These are phyloP conservation scores for Lordiphosa mommai DNA, from an alignment of 1,140 invertebrate genomes.

Conservation along the genomic window DNA sequence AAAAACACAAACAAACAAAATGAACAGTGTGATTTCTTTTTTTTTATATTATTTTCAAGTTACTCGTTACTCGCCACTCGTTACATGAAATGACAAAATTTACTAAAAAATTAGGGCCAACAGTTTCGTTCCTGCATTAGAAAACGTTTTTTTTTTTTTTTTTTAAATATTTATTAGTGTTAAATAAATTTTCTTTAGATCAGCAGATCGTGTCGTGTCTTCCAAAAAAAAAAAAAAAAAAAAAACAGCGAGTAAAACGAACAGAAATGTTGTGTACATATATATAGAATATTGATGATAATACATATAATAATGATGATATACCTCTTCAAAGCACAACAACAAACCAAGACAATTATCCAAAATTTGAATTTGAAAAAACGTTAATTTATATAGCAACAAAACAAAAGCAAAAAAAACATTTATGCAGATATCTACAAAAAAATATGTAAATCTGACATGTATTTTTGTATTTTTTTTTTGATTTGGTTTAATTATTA, in stretches of 20 bases:
- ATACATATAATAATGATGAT: neutral
- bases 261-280: constrained; percentile 22
- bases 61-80: neutral
- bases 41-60: neutral
- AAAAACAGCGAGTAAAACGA: neutral
- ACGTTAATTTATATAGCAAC: too few relatives aligned
- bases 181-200: too few relatives aligned
- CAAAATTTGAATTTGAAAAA: too few relatives aligned
- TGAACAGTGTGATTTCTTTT: neutral
- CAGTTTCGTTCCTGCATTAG: constrained; percentile 4
- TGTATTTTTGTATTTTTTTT: neutral
- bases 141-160: constrained; percentile 8
- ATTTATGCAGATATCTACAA: too few relatives aligned
- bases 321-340: neutral
- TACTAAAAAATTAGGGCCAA: neutral
- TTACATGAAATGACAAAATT: neutral
- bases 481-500: neutral
- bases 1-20: constrained; percentile 15
- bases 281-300: neutral
- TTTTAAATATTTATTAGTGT: constrained; percentile 27
- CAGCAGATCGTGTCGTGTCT: constrained; percentile 23
- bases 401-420: too few relatives aligned
- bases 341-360: too few relatives aligned
- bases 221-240: constrained; percentile 17
- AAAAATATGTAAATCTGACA: too few relatives aligned